Percentiles rank a stretch among this genome's conserved stretches.
Evolutionary conservation across 2,113 vertebrate genomes (phyloP).

Genomic region (Cyphomyrus discorhynchus): DNA sequence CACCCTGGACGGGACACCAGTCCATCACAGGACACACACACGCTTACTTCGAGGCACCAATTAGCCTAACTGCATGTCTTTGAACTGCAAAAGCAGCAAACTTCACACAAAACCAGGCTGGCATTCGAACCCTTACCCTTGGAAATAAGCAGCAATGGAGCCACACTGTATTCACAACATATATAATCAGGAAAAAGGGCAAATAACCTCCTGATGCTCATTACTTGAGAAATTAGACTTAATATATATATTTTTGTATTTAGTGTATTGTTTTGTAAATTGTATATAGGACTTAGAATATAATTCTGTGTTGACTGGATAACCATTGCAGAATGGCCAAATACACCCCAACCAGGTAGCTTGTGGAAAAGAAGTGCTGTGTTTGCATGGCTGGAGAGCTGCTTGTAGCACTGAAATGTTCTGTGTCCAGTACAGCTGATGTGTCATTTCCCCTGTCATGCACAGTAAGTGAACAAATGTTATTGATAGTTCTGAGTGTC

Average conservation of each 20-base stretch:
- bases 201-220: neutral
- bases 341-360: neutral
- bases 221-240: neutral
- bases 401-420: neutral
- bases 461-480: neutral
- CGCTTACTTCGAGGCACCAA: neutral
- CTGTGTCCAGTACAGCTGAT: neutral
- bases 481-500: neutral
- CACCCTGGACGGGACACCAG: no score
- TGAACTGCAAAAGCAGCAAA: neutral
- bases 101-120: neutral
- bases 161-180: neutral
- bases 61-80: neutral
- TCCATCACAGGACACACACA: neutral
- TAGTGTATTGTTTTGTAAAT: neutral
- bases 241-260: neutral
- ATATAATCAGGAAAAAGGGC: neutral
- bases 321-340: neutral
- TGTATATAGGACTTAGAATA: neutral
- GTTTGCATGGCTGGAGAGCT: neutral
- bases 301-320: neutral
- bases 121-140: neutral
- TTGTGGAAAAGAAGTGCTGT: neutral
- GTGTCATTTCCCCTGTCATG: neutral
- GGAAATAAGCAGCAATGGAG: neutral